Percentiles rank a stretch among this genome's conserved stretches.
phyloP scores from a whole-genome alignment of 2,113 vertebrate species.

The Menura novaehollandiae region DNA sequence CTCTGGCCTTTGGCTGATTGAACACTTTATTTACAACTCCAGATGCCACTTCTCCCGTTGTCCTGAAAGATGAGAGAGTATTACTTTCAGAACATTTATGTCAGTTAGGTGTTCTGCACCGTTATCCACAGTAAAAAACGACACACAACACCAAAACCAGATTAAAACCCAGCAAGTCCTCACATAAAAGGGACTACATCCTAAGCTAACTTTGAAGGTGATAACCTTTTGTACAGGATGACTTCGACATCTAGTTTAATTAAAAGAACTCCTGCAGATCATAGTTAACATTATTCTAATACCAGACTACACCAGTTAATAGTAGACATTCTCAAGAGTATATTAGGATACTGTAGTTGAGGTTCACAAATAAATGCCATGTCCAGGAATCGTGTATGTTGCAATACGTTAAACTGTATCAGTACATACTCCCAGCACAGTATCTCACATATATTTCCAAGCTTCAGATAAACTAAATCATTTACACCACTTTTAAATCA shows the following conservation, averaged over 20 bases:
- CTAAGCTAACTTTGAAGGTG: not conserved
- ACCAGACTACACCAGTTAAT: not conserved
- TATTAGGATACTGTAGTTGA: not conserved
- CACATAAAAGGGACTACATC: not conserved
- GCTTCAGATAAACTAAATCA: not conserved
- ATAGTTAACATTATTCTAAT: not conserved
- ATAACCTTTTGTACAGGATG: not conserved
- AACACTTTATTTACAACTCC: slow-evolving; percentile 98
- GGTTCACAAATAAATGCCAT: not conserved
- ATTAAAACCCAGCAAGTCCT: not conserved
- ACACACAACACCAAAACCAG: not conserved
- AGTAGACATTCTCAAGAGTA: not conserved
- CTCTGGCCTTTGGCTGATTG: slow-evolving; percentile 96
- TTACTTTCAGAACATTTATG: not conserved
- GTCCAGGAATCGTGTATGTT: not conserved
- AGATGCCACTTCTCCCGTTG: slow-evolving; percentile 92
- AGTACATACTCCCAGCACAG: not conserved
- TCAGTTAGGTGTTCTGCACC: not conserved
- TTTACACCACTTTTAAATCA: not conserved
- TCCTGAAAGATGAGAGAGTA: slow-evolving; percentile 74
- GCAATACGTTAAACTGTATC: not conserved
- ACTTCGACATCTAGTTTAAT: not conserved
- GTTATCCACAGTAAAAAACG: not conserved
- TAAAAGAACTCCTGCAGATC: not conserved
- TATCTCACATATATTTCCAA: not conserved